Percentiles rank a stretch among this genome's conserved stretches.
Conservation (phyloP, 2,888 invertebrate genomes). For the Leptopilina drosophilae region DNA sequence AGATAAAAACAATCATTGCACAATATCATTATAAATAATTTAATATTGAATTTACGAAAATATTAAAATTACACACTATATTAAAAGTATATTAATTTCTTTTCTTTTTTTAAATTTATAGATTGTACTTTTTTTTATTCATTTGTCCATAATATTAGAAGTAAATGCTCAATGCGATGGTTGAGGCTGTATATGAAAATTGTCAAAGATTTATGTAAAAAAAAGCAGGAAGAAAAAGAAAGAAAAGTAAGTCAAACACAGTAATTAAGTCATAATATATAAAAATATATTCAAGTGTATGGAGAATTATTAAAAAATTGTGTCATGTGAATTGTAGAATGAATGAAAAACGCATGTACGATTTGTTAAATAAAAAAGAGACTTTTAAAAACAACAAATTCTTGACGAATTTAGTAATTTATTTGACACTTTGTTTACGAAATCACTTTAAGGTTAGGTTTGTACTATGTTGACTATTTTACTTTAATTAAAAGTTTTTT, state of each 20-base stretch:
- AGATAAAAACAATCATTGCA: not conserved
- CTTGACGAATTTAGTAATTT: not conserved
- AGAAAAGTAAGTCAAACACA: constrained; percentile 12
- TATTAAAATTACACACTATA: too few relatives aligned
- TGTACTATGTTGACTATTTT: too few relatives aligned
- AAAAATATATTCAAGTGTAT: not conserved
- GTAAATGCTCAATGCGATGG: constrained; percentile 16
- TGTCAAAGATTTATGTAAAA: constrained; percentile 7
- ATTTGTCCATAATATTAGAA: constrained; percentile 25
- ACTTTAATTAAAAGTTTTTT: too few relatives aligned
- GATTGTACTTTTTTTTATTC: not conserved
- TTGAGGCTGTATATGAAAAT: not conserved
- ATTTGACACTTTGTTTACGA: not conserved
- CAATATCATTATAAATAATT: not conserved
- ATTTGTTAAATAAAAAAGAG: constrained; percentile 13
- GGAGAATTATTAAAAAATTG: not conserved
- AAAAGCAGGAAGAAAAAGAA: constrained; percentile 7
- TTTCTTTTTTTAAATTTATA: too few relatives aligned
- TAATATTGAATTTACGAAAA: not conserved
- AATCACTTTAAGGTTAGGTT: too few relatives aligned
- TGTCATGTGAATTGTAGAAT: constrained; percentile 16
- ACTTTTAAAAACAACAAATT: constrained; percentile 25
- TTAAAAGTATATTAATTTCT: too few relatives aligned
- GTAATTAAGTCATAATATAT: constrained; percentile 12
- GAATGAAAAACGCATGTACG: constrained; percentile 8